Evolutionary conservation across 2,797 vertebrate species (phyloP).

Genomic region (Sebastes oblongus): DNA sequence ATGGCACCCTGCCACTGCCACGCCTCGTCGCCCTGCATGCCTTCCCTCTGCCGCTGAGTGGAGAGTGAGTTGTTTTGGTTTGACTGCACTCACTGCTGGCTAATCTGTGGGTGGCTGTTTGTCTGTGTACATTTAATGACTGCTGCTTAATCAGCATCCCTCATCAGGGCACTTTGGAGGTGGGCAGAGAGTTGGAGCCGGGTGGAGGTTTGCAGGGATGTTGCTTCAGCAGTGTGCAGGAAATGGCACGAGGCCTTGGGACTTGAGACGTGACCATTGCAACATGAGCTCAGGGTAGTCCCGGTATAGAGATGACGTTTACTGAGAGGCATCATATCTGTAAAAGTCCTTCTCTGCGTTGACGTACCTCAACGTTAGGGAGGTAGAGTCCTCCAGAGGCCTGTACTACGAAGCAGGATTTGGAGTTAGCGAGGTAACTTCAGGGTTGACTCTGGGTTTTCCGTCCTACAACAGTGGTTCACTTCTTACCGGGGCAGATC

Average conservation of each 20-base stretch:
- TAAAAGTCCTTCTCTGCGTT: background rate
- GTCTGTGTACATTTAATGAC: conserved; percentile 54
- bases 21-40: conserved; percentile 58
- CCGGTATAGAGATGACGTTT: conserved; percentile 21
- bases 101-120: conserved; percentile 62
- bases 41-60: conserved; percentile 39
- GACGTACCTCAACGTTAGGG: background rate
- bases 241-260: conserved; percentile 39
- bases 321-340: background rate
- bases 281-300: conserved; percentile 44
- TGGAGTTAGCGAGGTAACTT: too few relatives aligned
- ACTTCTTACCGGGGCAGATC: too few relatives aligned
- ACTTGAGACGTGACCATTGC: conserved; percentile 56
- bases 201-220: conserved; percentile 33
- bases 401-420: too few relatives aligned
- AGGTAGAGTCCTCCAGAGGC: background rate
- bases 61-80: conserved; percentile 69
- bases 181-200: conserved; percentile 5
- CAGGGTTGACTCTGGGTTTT: too few relatives aligned
- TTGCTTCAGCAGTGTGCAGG: conserved; percentile 37
- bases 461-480: too few relatives aligned
- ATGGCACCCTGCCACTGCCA: conserved; percentile 57
- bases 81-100: conserved; percentile 56
- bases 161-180: conserved; percentile 56
- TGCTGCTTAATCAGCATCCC: conserved; percentile 64